These are phyloP conservation scores for Miltochrista miniata DNA, from an alignment of 2,888 invertebrate genomes.

Conservation along the genomic window DNA sequence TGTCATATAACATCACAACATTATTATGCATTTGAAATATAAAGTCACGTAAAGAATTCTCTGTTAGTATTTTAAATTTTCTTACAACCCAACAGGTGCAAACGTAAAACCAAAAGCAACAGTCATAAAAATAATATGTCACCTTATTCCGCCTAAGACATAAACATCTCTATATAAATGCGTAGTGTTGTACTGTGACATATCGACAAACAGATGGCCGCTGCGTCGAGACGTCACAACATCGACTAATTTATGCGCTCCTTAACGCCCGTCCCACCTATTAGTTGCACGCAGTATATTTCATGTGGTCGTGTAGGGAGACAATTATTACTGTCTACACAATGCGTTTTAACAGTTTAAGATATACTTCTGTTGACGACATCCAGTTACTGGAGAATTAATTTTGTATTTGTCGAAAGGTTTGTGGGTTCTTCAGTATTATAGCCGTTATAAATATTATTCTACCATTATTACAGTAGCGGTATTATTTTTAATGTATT, in stretches of 20 bases:
- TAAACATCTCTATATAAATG: conserved; percentile 57
- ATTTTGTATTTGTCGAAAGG: conserved; percentile 24
- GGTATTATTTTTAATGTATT: conserved; percentile 1
- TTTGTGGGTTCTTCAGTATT: conserved; percentile 13
- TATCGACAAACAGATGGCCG: conserved; percentile 82
- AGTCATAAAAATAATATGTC: conserved; percentile 30
- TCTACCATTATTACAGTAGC: conserved; percentile 1
- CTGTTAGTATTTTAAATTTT: conserved; percentile 28
- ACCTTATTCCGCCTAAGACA: conserved; percentile 29
- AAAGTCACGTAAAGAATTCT: conserved; percentile 20
- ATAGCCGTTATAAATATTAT: conserved; percentile 9
- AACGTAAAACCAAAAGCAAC: conserved; percentile 20
- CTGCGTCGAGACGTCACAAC: conserved; percentile 75
- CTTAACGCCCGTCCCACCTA: conserved; percentile 81
- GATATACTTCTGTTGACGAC: conserved; percentile 29
- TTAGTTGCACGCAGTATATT: conserved; percentile 79
- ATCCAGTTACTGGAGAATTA: conserved; percentile 20
- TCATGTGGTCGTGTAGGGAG: conserved; percentile 62
- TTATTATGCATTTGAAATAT: conserved; percentile 18
- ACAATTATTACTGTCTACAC: conserved; percentile 52
- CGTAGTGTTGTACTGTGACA: conserved; percentile 69
- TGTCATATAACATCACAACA: no score
- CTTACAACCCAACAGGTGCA: conserved; percentile 27
- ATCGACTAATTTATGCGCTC: conserved; percentile 80
- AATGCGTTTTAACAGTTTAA: conserved; percentile 38